phyloP scores from a whole-genome alignment of 2,888 invertebrate genomes.

The Dicyrtoma fusca region DNA sequence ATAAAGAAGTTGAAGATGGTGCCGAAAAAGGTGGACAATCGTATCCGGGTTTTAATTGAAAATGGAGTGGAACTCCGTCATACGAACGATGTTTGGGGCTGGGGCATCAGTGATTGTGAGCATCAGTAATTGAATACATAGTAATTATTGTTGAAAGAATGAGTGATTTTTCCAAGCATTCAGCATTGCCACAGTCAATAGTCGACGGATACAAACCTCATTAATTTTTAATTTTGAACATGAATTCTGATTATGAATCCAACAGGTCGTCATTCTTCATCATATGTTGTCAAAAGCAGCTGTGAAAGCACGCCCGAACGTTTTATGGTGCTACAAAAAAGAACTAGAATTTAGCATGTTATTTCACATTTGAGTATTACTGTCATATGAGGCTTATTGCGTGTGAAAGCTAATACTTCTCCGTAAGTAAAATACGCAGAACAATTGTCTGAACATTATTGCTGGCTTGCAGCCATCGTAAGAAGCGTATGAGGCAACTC shows the following conservation, averaged over 20 bases:
- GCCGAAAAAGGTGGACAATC: conserved; percentile 92
- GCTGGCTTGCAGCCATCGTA: conserved; percentile 79
- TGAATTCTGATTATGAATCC: no score
- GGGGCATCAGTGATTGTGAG: no score
- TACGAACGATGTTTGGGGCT: conserved; percentile 90
- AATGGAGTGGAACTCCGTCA: conserved; percentile 91
- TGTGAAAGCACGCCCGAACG: conserved; percentile 88
- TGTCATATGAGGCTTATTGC: not conserved
- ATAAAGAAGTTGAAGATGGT: conserved; percentile 52
- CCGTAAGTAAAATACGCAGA: not conserved
- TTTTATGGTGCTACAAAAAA: conserved; percentile 99
- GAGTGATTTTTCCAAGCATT: no score
- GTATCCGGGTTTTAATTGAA: conserved; percentile 92
- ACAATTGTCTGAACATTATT: no score
- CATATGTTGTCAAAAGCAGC: conserved; percentile 96
- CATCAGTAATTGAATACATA: no score
- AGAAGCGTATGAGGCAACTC: conserved; percentile 84
- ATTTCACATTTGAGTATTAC: not conserved
- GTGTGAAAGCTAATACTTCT: no score
- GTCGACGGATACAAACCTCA: conserved; percentile 93
- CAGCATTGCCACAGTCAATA: no score
- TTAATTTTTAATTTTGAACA: no score
- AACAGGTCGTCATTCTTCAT: conserved; percentile 90
- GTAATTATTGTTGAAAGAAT: no score
- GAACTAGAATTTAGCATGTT: conserved; percentile 87